Evolutionary conservation across 30 jellyfish, hydroid and myxozoan genomes (phyloP).

Genomic region (Calvadosia cruxmelitensis): DNA sequence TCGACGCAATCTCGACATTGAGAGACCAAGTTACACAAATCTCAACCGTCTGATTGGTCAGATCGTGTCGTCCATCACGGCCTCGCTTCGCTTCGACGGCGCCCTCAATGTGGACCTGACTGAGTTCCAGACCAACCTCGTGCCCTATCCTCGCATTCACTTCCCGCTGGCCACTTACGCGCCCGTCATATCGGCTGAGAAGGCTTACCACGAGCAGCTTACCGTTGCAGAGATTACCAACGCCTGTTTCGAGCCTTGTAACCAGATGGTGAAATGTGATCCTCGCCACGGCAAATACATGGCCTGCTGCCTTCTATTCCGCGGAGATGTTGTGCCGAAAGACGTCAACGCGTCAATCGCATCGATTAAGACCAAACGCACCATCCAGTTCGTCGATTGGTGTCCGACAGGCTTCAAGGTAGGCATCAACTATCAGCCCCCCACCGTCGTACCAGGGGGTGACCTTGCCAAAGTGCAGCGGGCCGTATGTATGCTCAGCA

Average conservation of each 20-base stretch:
- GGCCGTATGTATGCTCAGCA: constrained; percentile 11
- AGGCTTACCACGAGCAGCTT: constrained; percentile 8
- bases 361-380: neutral
- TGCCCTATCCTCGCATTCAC: constrained; percentile 8
- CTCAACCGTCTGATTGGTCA: constrained; percentile 12
- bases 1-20: no score
- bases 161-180: no score
- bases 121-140: constrained; percentile 11
- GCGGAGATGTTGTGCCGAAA: constrained; percentile 11
- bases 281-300: no score
- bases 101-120: constrained; percentile 6
- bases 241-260: no score
- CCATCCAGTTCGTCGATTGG: no score
- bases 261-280: constrained; percentile 12
- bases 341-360: constrained; percentile 8
- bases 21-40: constrained; percentile 3
- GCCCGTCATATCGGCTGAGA: no score
- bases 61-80: no score
- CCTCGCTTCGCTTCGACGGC: constrained; percentile 14
- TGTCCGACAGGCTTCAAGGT: no score
- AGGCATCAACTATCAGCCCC: no score
- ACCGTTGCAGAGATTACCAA: constrained; percentile 7
- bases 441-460: constrained; percentile 18
- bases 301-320: constrained; percentile 2
- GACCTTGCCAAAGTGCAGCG: constrained; percentile 10